phyloP scores from a whole-genome alignment of 2,113 vertebrate species.

The Trichomycterus rosablanca region DNA sequence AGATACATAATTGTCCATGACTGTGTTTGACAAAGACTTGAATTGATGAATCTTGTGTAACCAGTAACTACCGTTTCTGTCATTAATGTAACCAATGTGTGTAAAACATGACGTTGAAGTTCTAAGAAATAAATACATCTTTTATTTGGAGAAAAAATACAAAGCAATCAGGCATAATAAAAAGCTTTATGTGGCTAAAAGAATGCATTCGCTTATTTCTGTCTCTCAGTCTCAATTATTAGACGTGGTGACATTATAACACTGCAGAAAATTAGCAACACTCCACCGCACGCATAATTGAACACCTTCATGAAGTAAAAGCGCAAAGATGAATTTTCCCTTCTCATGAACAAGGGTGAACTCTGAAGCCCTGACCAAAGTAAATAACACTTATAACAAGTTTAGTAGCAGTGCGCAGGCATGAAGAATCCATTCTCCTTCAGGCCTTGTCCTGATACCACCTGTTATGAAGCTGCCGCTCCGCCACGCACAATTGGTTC shows the following conservation, averaged over 20 bases:
- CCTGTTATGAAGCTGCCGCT: slow-evolving; percentile 62
- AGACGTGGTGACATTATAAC: no score
- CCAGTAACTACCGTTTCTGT: no score
- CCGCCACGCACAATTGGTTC: slow-evolving; percentile 65
- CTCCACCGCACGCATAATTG: neutral
- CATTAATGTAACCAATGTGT: no score
- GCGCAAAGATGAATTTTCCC: neutral
- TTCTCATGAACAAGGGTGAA: slow-evolving; percentile 1
- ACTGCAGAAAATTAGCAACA: neutral
- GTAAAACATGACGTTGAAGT: no score
- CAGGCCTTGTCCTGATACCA: slow-evolving; percentile 54
- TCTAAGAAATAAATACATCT: no score
- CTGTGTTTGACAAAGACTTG: no score
- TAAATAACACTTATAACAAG: slow-evolving; percentile 11
- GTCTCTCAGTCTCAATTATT: neutral
- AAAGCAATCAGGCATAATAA: no score
- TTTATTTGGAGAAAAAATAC: no score
- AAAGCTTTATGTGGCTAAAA: neutral
- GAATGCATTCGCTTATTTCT: neutral
- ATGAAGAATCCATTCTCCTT: slow-evolving; percentile 59
- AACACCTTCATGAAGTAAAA: neutral
- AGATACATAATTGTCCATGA: no score
- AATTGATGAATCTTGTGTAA: no score
- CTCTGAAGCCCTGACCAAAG: slow-evolving; percentile 8
- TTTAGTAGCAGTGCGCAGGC: slow-evolving; percentile 4